A percentile compares a stretch with the other conserved stretches of the same genome.
These are phyloP conservation scores for Smutsia temminckii DNA, from an alignment of 2,797 vertebrate genomes.

Conservation along the genomic window DNA sequence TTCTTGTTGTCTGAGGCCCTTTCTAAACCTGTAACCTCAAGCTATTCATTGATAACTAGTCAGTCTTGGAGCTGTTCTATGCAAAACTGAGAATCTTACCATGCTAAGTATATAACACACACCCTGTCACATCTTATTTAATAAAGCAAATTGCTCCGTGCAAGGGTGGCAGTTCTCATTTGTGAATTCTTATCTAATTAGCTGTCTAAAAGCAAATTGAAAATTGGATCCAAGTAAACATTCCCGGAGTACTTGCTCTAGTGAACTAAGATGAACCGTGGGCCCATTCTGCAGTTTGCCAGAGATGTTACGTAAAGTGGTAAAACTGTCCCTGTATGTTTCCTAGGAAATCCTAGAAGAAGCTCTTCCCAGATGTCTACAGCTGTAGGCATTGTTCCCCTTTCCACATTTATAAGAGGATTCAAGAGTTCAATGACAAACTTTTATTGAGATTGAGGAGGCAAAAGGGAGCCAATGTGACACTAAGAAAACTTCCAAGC, in stretches of 20 bases:
- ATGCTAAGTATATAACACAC: background rate
- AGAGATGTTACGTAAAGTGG: background rate
- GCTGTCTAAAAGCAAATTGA: background rate
- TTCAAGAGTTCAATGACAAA: constrained; percentile 38
- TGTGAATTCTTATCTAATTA: background rate
- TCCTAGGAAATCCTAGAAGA: constrained; percentile 51
- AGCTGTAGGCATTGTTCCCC: constrained; percentile 52
- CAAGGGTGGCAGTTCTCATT: background rate
- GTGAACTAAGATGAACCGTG: constrained; percentile 77
- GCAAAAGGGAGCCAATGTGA: constrained; percentile 14
- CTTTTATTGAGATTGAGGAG: background rate
- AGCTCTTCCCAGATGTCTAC: constrained; percentile 59
- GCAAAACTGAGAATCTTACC: background rate
- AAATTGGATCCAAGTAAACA: background rate
- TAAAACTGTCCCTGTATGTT: constrained; percentile 65
- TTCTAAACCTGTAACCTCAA: background rate
- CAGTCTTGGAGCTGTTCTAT: background rate
- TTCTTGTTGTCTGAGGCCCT: background rate
- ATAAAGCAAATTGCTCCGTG: background rate
- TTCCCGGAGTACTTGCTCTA: constrained; percentile 29
- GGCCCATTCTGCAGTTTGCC: constrained; percentile 34
- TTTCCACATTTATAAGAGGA: constrained; percentile 45
- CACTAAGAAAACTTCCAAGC: constrained; percentile 15
- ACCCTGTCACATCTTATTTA: background rate
- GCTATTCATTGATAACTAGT: background rate